These are phyloP conservation scores for Orussus abietinus DNA, from an alignment of 1,140 invertebrate genomes.

Conservation along the genomic window DNA sequence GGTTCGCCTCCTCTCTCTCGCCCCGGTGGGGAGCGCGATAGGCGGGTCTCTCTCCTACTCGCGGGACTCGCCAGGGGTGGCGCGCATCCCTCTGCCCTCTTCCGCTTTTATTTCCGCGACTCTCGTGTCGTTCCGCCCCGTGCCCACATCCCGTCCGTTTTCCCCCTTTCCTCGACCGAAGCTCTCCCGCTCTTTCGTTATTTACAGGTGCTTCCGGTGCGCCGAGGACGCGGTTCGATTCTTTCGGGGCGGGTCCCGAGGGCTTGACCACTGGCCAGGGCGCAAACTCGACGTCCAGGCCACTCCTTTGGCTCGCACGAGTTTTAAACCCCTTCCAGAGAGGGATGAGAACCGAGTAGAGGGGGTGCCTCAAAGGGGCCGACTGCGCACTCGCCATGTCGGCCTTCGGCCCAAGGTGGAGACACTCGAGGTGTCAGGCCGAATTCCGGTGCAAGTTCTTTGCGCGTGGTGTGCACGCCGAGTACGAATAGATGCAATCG, in stretches of 20 bases:
- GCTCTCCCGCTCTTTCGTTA: slow-evolving; percentile 1
- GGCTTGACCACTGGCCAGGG: slow-evolving; percentile 46
- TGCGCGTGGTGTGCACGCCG: no score
- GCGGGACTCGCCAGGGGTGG: neutral
- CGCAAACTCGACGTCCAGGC: slow-evolving; percentile 39
- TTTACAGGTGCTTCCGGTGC: slow-evolving; percentile 13
- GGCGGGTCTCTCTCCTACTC: slow-evolving; percentile 11
- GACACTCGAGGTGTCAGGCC: no score
- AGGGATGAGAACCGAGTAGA: no score
- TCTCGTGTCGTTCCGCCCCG: slow-evolving; percentile 1
- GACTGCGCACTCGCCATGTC: no score
- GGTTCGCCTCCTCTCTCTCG: no score
- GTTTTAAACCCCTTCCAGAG: no score
- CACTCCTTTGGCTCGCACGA: slow-evolving; percentile 30
- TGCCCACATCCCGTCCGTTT: neutral
- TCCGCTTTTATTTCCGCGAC: slow-evolving; percentile 1
- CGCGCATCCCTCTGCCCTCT: slow-evolving; percentile 16
- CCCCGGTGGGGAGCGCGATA: no score
- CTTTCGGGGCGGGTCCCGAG: slow-evolving; percentile 44
- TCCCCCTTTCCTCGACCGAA: slow-evolving; percentile 1
- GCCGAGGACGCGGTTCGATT: slow-evolving; percentile 28
- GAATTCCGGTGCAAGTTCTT: no score
- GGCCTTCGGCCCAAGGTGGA: no score
- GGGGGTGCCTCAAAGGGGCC: no score
- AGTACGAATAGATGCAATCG: no score